Evolutionary conservation across 2,797 vertebrate species (phyloP), one percentile per base, ranked within the genome.

Genomic region (Clarias platycephalus): DNA sequence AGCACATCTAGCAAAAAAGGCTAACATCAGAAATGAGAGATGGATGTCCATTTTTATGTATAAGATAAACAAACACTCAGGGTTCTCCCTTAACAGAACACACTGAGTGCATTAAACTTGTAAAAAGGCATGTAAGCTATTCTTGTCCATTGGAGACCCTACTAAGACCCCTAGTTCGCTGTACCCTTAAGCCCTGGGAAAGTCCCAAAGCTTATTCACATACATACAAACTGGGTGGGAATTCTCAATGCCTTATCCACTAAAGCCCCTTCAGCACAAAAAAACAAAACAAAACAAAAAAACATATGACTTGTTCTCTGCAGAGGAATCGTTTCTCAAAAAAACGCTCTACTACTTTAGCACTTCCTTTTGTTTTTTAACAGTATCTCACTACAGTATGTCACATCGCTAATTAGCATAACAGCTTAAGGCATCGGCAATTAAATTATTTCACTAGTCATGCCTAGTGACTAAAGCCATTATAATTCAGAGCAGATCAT

Each of bases 1-100:
- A 71, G 89, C 90, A 83, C 53, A 87, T 91, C 90, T 84, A 90
- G 87, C 90, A 86, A 75, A 80, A 15, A 91, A 88, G 88, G 89
- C 90, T 89, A 92, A 82, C 85, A 76, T 49, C 44, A 12, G 68
- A 88, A 85, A 72, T n/a, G 12, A 70, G 53, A 81, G 31, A 81
- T 80, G 37, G 76, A 26, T 6, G 20, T 71, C 13, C 58, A 26
- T 82, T 77, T 86, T 63, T 74, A 79, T 81, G 67, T 84, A 37
- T 34, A 82, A 60, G 70, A 66, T 67, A 80, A 78, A 77, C 44
- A 82, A 82, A 80, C 80, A 81, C 53, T 62, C 68, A 53, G 26
- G n/a, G 24, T 28, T 60, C 7, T n/a, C 22, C 66, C n/a, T 26
- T 66, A 26, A 53, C 57, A 9, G 16, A 70, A 72, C 20, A 80